Base-by-base conservation (phyloP, 2,113 vertebrate genomes). In the Leuciscus idus region DNA sequence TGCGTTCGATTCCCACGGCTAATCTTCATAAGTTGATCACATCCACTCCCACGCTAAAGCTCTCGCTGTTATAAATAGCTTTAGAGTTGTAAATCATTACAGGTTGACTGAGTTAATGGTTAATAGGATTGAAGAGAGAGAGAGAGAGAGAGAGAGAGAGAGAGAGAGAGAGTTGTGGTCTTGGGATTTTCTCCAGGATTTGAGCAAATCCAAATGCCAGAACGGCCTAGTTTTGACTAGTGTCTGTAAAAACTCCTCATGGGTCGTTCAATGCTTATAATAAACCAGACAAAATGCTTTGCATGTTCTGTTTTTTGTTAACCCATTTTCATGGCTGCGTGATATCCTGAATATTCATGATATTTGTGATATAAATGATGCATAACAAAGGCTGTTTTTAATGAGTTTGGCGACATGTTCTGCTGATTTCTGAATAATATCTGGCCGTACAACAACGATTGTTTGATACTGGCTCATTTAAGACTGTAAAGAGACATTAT, bases 81-180 rank as follows among this genome's bases (percentile, higher is more conserved):
- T 66, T 30, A 75, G 7, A 33, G 72, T 64, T 72, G 86, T 86
- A 87, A 89, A 89, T 89, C 81, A 86, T 86, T 73, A 72, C 57
- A 61, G 57, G 46, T 59, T 23, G 46, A 46, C 52, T 21, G 61
- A 76, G 84, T 76, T 89, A 86, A 87, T 86, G 84, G 79, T 55
- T 83, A 79, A 80, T 28, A n/a, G 26, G 43, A 59, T 74, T 33
- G 46, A 72, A 68, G 52, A 1, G 77, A 48, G 59, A 55, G 80
- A 62, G 48, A 36, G 33, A 36, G 33, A 36, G 33, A 36, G 33
- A 33, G 33, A 33, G 33, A 33, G 33, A 30, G 30, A 30, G 30
- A 33, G 30, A 9, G 43, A 43, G 43, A 43, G 43, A 43, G 43
- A 43, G 76, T 61, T 62, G 3, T 13, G 28, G 4, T 68, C n/a